Percentiles rank a stretch among this genome's conserved stretches.
Evolutionary conservation across 2,113 vertebrate species (phyloP).

Genomic region (Archocentrus centrarchus): DNA sequence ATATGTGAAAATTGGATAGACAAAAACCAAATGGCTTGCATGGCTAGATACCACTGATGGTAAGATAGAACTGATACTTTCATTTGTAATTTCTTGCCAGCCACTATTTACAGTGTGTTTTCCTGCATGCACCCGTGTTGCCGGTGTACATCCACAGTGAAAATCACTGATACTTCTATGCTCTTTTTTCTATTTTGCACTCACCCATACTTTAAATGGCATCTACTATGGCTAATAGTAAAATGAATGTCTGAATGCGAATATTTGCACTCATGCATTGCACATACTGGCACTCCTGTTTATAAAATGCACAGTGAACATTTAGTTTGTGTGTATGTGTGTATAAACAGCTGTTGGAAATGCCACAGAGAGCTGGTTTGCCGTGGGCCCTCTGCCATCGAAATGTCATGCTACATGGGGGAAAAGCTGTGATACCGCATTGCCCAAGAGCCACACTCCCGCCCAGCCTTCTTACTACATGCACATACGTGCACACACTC

Average conservation of each 20-base stretch:
- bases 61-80: not conserved
- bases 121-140: not conserved
- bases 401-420: constrained; percentile 67
- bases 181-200: not conserved
- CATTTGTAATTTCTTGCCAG: constrained; percentile 5
- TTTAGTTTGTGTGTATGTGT: constrained; percentile 41
- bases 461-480: constrained; percentile 13
- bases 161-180: not conserved
- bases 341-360: constrained; percentile 73
- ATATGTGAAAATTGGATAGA: not conserved
- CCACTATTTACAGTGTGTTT: not conserved
- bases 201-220: not conserved
- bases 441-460: constrained; percentile 42
- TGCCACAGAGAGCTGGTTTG: constrained; percentile 58
- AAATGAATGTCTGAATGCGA: constrained; percentile 6
- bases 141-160: not conserved
- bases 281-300: constrained; percentile 13
- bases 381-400: constrained; percentile 60
- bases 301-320: constrained; percentile 7
- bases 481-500: constrained; percentile 20
- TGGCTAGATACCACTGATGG: not conserved
- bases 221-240: not conserved
- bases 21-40: not conserved
- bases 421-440: constrained; percentile 40
- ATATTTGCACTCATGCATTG: constrained; percentile 11